These are phyloP conservation scores for Heliconius congener DNA, from an alignment of 1,140 invertebrate genomes.

Conservation along the genomic window DNA sequence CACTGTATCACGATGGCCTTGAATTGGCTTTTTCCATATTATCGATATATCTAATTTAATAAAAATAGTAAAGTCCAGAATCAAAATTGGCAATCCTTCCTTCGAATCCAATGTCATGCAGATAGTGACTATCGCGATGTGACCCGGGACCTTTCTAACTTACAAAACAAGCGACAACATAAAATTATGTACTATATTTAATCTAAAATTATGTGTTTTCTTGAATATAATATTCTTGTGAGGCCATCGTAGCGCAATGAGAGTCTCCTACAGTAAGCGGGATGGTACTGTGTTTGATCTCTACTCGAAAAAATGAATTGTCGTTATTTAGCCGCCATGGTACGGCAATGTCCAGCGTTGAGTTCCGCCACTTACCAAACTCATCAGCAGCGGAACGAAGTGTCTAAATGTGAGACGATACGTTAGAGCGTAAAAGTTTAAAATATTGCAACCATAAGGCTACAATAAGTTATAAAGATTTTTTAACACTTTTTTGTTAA, in stretches of 20 bases:
- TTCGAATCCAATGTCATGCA: constrained; percentile 19
- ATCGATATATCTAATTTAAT: neutral
- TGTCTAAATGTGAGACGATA: too few relatives aligned
- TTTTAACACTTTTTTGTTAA: too few relatives aligned
- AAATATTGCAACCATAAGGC: too few relatives aligned
- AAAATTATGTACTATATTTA: neutral
- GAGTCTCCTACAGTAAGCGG: neutral
- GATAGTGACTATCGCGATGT: constrained; percentile 16
- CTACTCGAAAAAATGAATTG: too few relatives aligned
- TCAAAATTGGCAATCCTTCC: constrained; percentile 16
- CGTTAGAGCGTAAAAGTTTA: too few relatives aligned
- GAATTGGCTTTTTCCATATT: neutral
- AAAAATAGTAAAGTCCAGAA: neutral
- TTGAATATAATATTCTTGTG: neutral
- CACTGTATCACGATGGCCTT: neutral
- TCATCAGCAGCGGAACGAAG: too few relatives aligned
- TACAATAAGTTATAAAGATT: too few relatives aligned
- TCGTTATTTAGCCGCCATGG: too few relatives aligned
- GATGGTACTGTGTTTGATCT: too few relatives aligned
- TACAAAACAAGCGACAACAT: neutral
- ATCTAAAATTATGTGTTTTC: neutral
- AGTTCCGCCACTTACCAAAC: too few relatives aligned
- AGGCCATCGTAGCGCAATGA: neutral
- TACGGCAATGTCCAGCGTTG: too few relatives aligned
- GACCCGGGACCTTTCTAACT: constrained; percentile 21